phyloP scores from a whole-genome alignment of 2,888 invertebrate genomes.

The Clusia tigrina region DNA sequence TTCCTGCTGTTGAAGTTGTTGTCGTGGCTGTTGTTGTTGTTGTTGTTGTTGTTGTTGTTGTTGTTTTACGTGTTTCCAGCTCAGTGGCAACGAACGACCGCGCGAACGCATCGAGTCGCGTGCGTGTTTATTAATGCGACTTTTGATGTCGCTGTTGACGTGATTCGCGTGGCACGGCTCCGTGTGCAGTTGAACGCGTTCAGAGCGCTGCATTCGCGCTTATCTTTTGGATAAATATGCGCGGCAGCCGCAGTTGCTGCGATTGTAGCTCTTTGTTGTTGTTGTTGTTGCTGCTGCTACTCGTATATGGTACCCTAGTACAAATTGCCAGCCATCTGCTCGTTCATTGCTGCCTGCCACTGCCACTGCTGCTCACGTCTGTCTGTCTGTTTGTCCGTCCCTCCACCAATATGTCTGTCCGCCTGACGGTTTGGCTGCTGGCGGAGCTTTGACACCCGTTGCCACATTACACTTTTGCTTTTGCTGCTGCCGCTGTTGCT shows the following conservation, averaged over 20 bases:
- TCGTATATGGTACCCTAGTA: background rate
- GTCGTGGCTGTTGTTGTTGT: background rate
- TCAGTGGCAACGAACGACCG: background rate
- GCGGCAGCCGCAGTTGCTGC: background rate
- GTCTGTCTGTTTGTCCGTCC: too few species aligned
- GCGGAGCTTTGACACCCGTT: background rate
- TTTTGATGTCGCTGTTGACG: background rate
- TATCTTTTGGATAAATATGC: slow-evolving; percentile 3
- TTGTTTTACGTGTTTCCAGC: background rate
- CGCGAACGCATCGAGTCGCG: slow-evolving; percentile 2
- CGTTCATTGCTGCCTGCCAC: background rate
- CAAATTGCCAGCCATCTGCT: background rate
- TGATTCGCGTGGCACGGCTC: background rate
- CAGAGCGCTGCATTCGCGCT: background rate
- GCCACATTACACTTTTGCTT: background rate
- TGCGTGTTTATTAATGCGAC: background rate
- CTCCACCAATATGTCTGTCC: background rate
- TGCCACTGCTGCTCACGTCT: background rate
- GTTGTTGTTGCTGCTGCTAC: slow-evolving; percentile 4
- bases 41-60: background rate
- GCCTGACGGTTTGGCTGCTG: background rate
- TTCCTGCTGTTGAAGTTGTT: background rate
- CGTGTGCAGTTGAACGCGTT: background rate
- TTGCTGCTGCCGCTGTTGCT: too few species aligned
- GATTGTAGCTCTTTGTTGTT: too few species aligned